Evolutionary conservation across 2,797 vertebrate species (phyloP).

Genomic region (Schizothorax lantsangensis): DNA sequence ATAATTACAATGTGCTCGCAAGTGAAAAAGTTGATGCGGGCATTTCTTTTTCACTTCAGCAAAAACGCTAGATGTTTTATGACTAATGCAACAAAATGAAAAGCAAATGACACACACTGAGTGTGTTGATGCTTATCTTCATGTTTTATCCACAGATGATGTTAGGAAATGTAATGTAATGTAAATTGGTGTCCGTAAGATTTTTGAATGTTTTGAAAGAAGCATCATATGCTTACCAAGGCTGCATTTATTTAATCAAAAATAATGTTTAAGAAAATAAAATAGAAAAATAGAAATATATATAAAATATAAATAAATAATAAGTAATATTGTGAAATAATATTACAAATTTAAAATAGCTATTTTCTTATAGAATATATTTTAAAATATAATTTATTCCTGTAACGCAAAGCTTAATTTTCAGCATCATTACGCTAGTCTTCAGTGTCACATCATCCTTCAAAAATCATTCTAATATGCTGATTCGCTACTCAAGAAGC

Average conservation of each 20-base stretch:
- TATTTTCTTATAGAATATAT: neutral
- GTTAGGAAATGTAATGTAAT: neutral
- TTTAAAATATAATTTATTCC: neutral
- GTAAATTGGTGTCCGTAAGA: neutral
- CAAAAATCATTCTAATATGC: neutral
- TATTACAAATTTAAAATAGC: neutral
- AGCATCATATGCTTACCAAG: neutral
- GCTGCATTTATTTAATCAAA: neutral
- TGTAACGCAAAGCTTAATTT: neutral
- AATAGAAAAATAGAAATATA: too few relatives aligned
- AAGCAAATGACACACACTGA: neutral
- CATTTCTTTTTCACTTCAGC: neutral
- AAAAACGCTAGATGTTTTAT: neutral
- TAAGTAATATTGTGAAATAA: neutral
- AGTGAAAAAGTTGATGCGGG: neutral
- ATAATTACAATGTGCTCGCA: slow-evolving; percentile 1
- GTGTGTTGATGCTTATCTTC: neutral
- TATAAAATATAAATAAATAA: too few relatives aligned
- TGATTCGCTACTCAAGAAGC: neutral
- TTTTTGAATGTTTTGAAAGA: neutral
- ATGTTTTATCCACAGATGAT: neutral
- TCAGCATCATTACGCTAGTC: neutral
- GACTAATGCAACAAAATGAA: slow-evolving; percentile 17
- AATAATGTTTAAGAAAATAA: neutral
- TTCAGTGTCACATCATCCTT: neutral